phyloP scores from a whole-genome alignment of 1,140 invertebrate genomes.

The Metaphire vulgaris region DNA sequence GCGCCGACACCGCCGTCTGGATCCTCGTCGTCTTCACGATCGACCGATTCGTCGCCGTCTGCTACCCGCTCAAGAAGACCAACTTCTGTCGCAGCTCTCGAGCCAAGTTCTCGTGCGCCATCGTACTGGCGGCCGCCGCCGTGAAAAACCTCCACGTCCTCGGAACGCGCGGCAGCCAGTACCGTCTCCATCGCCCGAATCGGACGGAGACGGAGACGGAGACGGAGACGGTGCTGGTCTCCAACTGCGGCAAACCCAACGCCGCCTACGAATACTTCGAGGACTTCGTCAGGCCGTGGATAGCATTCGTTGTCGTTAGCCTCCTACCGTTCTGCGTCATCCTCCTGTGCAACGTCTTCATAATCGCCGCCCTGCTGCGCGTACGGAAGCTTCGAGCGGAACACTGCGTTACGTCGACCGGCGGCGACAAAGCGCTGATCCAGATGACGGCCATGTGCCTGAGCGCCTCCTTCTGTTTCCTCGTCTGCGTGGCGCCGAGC shows the following conservation, averaged over 20 bases:
- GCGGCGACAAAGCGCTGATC: slow-evolving; percentile 2
- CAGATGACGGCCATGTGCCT: slow-evolving; percentile 28
- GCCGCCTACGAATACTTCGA: slow-evolving; percentile 23
- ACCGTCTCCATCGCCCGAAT: background rate
- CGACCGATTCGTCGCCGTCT: slow-evolving; percentile 34
- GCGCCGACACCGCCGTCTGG: slow-evolving; percentile 32
- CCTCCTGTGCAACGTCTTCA: slow-evolving; percentile 27
- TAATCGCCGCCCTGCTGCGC: slow-evolving; percentile 13
- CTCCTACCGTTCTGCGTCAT: slow-evolving; percentile 22
- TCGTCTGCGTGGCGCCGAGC: slow-evolving; percentile 20
- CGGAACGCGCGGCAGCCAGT: slow-evolving; percentile 18
- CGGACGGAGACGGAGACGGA: too few relatives aligned
- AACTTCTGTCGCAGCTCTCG: slow-evolving; percentile 11
- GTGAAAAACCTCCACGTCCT: slow-evolving; percentile 28
- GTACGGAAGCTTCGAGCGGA: background rate
- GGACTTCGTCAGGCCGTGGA: slow-evolving; percentile 25
- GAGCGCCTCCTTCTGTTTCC: slow-evolving; percentile 22
- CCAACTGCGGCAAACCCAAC: slow-evolving; percentile 22
- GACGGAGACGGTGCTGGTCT: too few relatives aligned
- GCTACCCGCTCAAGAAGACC: slow-evolving; percentile 30
- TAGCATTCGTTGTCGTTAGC: slow-evolving; percentile 22
- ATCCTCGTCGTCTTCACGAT: slow-evolving; percentile 33
- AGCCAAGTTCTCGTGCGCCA: slow-evolving; percentile 7
- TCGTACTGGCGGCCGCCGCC: slow-evolving; percentile 13
- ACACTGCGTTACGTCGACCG: background rate